Evolutionary conservation across 2,113 vertebrate genomes (phyloP).

Genomic region (Paramormyrops kingsleyae): DNA sequence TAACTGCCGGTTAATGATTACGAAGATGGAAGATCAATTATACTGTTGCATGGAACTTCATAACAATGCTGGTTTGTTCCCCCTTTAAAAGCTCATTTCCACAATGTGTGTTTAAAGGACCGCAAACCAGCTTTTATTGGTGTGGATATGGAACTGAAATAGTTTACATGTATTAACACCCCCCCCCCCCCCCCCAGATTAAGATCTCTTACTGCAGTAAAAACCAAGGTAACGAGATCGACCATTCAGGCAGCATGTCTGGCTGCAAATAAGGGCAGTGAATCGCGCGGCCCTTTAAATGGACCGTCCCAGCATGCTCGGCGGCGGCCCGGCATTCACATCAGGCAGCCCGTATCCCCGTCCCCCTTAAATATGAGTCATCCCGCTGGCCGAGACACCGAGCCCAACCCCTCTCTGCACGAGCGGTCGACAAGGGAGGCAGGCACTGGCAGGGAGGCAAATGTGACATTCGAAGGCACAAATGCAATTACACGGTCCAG

Average conservation of each 20-base stretch:
- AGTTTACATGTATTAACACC: not conserved
- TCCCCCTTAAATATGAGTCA: not conserved
- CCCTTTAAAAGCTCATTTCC: not conserved
- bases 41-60: not conserved
- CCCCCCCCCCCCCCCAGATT: not conserved
- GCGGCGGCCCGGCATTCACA: not conserved
- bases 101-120: not conserved
- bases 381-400: not conserved
- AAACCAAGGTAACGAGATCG: too few relatives aligned
- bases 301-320: not conserved
- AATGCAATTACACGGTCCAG: constrained; percentile 4
- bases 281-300: not conserved
- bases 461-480: not conserved
- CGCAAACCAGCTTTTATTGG: not conserved
- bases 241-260: not conserved
- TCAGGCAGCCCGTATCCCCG: not conserved
- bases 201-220: not conserved
- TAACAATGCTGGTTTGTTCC: not conserved
- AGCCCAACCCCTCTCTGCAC: not conserved
- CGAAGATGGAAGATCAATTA: not conserved
- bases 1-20: not conserved
- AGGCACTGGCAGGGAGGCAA: not conserved
- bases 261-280: not conserved
- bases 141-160: not conserved
- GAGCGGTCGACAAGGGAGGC: not conserved